A percentile compares a stretch with the other conserved stretches of the same genome.
Conservation (phyloP, 2,797 vertebrate species). For the Triplophysa bombifrons region DNA sequence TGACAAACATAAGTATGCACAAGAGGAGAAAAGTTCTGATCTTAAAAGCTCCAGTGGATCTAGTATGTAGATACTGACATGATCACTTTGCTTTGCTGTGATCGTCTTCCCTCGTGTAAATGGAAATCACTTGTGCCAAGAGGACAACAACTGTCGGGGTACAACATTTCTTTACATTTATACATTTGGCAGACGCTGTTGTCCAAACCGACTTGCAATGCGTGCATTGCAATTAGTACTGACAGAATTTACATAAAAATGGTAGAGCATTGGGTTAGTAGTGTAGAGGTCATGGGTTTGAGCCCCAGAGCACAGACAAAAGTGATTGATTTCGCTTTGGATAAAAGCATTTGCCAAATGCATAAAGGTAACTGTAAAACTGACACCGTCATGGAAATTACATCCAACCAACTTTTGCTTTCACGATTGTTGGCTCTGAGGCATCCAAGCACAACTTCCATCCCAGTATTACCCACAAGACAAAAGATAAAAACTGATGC, state of each 20-base stretch:
- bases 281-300: too few species aligned
- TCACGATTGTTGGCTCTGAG: constrained; percentile 7
- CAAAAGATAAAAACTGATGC: constrained; percentile 62
- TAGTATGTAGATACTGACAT: background rate
- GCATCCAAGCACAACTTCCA: constrained; percentile 23
- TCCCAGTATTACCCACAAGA: constrained; percentile 19
- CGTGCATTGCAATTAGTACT: too few species aligned
- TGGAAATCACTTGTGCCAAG: background rate
- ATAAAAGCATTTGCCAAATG: too few species aligned
- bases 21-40: background rate
- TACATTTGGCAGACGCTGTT: too few species aligned
- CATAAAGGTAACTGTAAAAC: too few species aligned
- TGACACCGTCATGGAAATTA: background rate
- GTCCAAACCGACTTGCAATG: too few species aligned
- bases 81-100: background rate
- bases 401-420: background rate
- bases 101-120: background rate
- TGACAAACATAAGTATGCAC: background rate
- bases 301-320: too few species aligned
- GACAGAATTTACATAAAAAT: too few species aligned
- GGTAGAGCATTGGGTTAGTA: too few species aligned
- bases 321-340: too few species aligned
- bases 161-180: too few species aligned
- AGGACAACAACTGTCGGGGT: background rate
- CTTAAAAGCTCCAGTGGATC: background rate